Conservation (phyloP, 2,113 vertebrate species). For the Vidua macroura region DNA sequence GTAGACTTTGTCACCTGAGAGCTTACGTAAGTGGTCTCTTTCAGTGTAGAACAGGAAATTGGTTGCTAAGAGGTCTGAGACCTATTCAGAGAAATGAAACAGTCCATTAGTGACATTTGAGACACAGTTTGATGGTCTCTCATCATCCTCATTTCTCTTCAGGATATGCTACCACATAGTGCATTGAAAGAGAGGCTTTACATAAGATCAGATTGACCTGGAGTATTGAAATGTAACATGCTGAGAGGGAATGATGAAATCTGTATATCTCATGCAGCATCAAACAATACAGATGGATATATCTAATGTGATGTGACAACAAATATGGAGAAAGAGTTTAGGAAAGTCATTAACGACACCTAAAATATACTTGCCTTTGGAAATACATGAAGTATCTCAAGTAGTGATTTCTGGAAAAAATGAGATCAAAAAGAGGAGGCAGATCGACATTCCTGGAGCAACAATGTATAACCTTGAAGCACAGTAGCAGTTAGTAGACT, state of each 20-base stretch:
- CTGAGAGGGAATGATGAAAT: neutral
- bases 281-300: neutral
- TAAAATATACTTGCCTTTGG: neutral
- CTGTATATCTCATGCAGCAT: neutral
- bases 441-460: neutral
- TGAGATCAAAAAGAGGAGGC: neutral
- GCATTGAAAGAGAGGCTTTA: neutral
- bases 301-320: neutral
- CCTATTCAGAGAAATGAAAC: neutral
- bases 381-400: neutral
- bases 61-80: neutral
- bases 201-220: neutral
- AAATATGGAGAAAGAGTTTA: neutral
- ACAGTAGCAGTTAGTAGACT: neutral
- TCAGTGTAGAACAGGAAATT: neutral
- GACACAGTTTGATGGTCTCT: neutral
- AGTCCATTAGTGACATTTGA: conserved; percentile 3
- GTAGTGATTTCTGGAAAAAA: neutral
- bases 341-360: neutral
- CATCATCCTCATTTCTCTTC: neutral
- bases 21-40: neutral
- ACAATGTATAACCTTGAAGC: neutral
- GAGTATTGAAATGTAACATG: neutral
- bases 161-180: neutral
- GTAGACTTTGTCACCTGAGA: neutral